Conservation (phyloP, 1,140 invertebrate species). For the Drosophila watanabei region DNA sequence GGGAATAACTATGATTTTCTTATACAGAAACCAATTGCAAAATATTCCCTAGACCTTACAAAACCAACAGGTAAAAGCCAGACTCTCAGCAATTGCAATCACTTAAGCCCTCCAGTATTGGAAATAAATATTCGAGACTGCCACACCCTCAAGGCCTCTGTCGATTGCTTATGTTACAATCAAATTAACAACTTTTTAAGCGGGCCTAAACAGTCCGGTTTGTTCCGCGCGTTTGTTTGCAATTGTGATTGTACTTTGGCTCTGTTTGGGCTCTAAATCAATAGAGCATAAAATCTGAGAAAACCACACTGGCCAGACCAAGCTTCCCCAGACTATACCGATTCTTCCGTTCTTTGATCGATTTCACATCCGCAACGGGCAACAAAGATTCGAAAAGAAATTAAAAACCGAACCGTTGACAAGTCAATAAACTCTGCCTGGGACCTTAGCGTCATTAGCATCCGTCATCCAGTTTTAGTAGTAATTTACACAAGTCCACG, state of each 20-base stretch:
- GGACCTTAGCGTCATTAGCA: slow-evolving; percentile 43
- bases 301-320: slow-evolving; percentile 22
- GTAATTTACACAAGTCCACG: slow-evolving; percentile 39
- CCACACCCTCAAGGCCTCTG: slow-evolving; percentile 43
- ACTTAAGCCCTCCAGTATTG: background rate
- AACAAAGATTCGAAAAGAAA: slow-evolving; percentile 5
- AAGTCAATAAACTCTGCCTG: slow-evolving; percentile 58
- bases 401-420: slow-evolving; percentile 12
- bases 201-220: slow-evolving; percentile 31
- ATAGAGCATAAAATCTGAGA: slow-evolving; percentile 56
- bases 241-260: slow-evolving; percentile 29
- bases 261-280: slow-evolving; percentile 45
- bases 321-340: slow-evolving; percentile 5
- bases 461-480: slow-evolving; percentile 46
- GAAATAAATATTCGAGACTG: slow-evolving; percentile 15
- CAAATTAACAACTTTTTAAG: slow-evolving; percentile 60
- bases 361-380: slow-evolving; percentile 61
- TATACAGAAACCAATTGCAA: background rate
- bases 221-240: slow-evolving; percentile 29
- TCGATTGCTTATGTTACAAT: slow-evolving; percentile 43
- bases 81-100: slow-evolving; percentile 3
- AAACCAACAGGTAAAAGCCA: background rate
- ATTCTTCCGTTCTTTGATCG: slow-evolving; percentile 43
- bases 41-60: background rate
- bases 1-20: background rate